Evolutionary conservation across 1,140 invertebrate genomes (phyloP).

Genomic region (Saccostrea cuccullata): DNA sequence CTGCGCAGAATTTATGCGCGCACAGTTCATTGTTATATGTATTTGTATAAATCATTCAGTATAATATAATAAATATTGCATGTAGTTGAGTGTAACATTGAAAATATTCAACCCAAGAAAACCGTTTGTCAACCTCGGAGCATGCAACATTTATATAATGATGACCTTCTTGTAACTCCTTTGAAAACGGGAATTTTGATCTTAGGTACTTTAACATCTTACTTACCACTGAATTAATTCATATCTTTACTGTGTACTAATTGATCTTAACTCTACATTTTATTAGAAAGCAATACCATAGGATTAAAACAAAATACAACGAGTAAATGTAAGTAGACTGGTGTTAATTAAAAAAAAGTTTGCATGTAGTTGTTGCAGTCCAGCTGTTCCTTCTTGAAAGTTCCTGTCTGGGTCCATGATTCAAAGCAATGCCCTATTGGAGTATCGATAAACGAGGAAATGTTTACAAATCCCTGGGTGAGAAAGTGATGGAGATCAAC

Average conservation of each 20-base stretch:
- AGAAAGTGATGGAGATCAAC: not conserved
- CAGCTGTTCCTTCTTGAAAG: not conserved
- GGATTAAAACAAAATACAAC: not conserved
- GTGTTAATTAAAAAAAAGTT: no score
- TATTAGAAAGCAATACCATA: no score
- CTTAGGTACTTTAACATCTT: not conserved
- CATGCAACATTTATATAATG: no score
- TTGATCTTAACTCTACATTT: no score
- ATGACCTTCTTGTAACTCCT: constrained; percentile 2
- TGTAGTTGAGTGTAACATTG: no score
- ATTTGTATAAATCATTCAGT: no score
- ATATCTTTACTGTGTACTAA: not conserved
- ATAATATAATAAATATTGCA: no score
- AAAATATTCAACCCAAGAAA: no score
- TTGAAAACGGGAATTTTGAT: not conserved
- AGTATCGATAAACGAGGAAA: not conserved
- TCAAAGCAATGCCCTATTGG: not conserved
- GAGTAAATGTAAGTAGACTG: no score
- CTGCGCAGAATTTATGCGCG: no score
- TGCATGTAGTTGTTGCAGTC: not conserved
- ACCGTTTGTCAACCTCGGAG: no score
- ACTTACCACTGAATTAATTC: not conserved
- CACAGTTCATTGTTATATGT: no score
- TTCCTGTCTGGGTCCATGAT: not conserved
- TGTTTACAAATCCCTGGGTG: not conserved